Conservation (phyloP, 1,140 invertebrate genomes). For the Heliconius hewitsoni region DNA sequence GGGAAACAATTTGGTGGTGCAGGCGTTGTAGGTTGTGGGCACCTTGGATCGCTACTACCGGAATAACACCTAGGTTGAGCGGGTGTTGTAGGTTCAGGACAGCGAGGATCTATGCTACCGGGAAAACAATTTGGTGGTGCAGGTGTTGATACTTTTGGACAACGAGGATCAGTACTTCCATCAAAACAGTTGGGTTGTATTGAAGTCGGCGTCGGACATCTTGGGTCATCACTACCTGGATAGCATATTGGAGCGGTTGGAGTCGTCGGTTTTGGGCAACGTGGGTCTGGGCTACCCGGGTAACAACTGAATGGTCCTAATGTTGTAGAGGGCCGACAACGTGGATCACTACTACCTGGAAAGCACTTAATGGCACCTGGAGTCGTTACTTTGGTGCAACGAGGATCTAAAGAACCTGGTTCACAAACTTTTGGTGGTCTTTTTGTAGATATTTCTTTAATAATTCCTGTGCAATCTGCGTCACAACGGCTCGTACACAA, state of each 20-base stretch:
- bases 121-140: conserved; percentile 57
- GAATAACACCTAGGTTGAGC: conserved; percentile 12
- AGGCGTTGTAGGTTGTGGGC: conserved; percentile 5
- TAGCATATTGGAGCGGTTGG: conserved; percentile 46
- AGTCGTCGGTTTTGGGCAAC: conserved; percentile 55
- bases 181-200: conserved; percentile 51
- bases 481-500: conserved; percentile 73
- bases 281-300: conserved; percentile 65
- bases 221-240: conserved; percentile 51
- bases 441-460: conserved; percentile 59
- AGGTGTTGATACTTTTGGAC: conserved; percentile 49
- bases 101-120: conserved; percentile 70
- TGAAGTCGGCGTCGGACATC: conserved; percentile 54
- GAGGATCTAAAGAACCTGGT: conserved; percentile 52
- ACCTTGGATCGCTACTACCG: conserved; percentile 13
- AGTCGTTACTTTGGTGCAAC: conserved; percentile 58
- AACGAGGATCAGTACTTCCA: conserved; percentile 63
- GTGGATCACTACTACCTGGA: conserved; percentile 55
- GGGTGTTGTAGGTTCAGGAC: conserved; percentile 47
- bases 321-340: conserved; percentile 41
- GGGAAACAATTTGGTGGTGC: background rate
- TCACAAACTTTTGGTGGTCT: conserved; percentile 45
- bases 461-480: conserved; percentile 57
- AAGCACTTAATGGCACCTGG: conserved; percentile 59
- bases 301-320: conserved; percentile 50